A percentile compares a stretch with the other conserved stretches of the same genome.
Conservation (phyloP, 1,140 invertebrate species). For the Gonioctena quinquepunctata region DNA sequence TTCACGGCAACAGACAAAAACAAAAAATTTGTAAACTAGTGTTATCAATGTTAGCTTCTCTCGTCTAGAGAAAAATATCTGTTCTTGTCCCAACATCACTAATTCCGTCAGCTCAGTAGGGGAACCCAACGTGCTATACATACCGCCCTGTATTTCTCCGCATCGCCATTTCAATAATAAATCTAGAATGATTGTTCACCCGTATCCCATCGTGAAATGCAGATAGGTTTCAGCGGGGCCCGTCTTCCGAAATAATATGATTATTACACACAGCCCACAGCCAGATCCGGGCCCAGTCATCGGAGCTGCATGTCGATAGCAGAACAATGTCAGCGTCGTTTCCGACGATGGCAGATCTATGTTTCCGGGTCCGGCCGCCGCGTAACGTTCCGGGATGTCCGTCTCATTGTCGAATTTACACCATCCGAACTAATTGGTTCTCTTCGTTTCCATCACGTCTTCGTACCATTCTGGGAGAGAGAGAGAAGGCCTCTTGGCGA, state of each 20-base stretch:
- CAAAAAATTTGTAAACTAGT: no score
- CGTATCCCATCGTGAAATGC: conserved; percentile 6
- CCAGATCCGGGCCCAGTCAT: not conserved
- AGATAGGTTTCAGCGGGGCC: conserved; percentile 7
- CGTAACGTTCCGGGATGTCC: conserved; percentile 13
- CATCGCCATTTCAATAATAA: not conserved
- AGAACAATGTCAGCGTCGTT: conserved; percentile 13
- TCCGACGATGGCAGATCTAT: conserved; percentile 16
- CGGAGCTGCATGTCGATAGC: conserved; percentile 17
- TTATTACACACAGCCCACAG: conserved; percentile 12
- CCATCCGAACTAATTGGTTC: conserved; percentile 10
- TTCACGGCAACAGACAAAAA: no score
- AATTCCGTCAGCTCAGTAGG: no score
- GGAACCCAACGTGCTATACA: no score
- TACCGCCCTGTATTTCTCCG: no score
- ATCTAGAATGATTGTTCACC: not conserved
- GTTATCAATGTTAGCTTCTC: no score
- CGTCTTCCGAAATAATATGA: conserved; percentile 22
- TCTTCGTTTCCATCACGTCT: not conserved
- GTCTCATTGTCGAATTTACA: conserved; percentile 11
- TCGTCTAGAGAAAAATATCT: no score
- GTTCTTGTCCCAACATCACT: no score
- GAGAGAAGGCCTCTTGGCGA: no score
- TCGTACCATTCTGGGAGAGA: no score
- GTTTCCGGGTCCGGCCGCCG: conserved; percentile 9